Base-by-base conservation (phyloP, 1,140 invertebrate genomes). In the Ptiloglossa arizonensis region DNA sequence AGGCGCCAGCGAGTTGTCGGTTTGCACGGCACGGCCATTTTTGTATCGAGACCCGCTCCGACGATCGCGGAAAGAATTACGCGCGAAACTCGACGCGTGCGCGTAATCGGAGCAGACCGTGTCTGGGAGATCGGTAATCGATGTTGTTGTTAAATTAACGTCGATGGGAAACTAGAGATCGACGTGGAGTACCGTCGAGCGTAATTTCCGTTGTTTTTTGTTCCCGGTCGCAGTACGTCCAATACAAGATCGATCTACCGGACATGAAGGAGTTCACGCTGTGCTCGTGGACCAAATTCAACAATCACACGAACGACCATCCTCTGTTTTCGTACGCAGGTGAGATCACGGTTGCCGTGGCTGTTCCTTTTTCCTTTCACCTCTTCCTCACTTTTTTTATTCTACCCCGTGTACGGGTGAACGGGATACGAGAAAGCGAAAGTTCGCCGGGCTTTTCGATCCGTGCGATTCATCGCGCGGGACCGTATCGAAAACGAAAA, bases 241-340 rank as follows among this genome's bases (percentile, higher is more conserved):
- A 96, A 71, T 97, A 96, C 87, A 95, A 96, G 72, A 94, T 93
- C 22, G 86, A 94, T 24, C 80, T 97, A 9, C 96, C 96, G 0
- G 94, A 96, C 77, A 83, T 97, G 62, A 96, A 96, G 81, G 96
- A 97, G 88, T 97, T 97, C 86, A 97, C 96, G 0, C 91, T 97
- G 0, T 97, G 96, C 85, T 94, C 94, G 88, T 97, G 96, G 96
- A 95, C 94, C 71, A 96, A 96, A 82, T 97, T 96, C 78, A 94
- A 94, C 73, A 97, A 97, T 87, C 96, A 97, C 85, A 94, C 94
- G 17, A 95, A 94, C 60, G 96, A 97, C 86, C 96, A 97, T 93
- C 96, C 96, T 0, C 85, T 97, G 64, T 96, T 97, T 87, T 96
- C 96, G 46, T 97, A 97, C 87, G 94, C 96, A 89, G 95, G 96